Evolutionary conservation across 2,797 vertebrate genomes (phyloP).

Genomic region (Sebastes umbrosus): DNA sequence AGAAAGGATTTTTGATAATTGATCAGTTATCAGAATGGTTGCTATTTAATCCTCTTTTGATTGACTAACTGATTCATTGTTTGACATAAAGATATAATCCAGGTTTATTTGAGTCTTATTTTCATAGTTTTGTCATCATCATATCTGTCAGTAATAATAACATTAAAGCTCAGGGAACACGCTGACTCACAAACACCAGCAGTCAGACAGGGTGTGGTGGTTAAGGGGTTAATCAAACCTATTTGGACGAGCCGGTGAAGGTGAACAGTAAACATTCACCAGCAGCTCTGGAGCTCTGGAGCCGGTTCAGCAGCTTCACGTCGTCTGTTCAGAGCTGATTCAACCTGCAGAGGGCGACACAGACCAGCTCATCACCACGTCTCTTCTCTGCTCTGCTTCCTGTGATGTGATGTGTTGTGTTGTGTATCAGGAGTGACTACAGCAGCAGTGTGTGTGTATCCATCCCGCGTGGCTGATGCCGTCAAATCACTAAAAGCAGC

Average conservation of each 20-base stretch:
- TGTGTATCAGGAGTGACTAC: slow-evolving; percentile 84
- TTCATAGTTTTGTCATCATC: not conserved
- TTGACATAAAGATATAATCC: not conserved
- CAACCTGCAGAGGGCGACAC: slow-evolving; percentile 49
- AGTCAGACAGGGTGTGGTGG: not conserved
- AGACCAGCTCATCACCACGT: not conserved
- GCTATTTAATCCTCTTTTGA: not conserved
- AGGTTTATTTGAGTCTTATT: not conserved
- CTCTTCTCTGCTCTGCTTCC: not conserved
- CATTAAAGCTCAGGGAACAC: not conserved
- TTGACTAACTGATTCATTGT: not conserved
- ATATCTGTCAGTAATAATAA: too few relatives aligned
- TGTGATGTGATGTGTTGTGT: not conserved
- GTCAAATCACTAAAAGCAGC: slow-evolving; percentile 85
- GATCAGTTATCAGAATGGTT: not conserved
- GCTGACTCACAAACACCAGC: not conserved
- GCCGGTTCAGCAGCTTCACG: not conserved
- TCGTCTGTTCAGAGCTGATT: not conserved
- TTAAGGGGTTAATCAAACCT: not conserved
- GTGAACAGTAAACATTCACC: not conserved
- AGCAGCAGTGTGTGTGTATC: slow-evolving; percentile 93
- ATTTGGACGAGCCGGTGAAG: not conserved
- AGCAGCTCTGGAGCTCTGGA: not conserved
- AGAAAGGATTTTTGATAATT: not conserved
- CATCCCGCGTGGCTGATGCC: slow-evolving; percentile 88